Base-by-base conservation (phyloP, 2,888 invertebrate species). In the Oxytorus armatus region DNA sequence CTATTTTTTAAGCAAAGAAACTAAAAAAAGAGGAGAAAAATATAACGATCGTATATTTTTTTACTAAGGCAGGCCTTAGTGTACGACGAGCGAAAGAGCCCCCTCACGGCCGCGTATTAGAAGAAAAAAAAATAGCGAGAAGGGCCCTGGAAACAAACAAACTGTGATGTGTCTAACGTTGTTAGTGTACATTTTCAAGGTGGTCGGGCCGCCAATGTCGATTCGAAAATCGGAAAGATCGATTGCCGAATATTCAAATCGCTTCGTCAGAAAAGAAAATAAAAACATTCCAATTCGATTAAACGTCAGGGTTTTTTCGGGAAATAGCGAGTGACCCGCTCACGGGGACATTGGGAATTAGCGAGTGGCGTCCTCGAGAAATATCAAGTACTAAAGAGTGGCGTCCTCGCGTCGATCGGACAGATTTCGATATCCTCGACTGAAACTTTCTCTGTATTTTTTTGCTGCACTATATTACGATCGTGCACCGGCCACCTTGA, bases 21-120 rank as follows among this genome's bases (percentile, higher is more conserved):
- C n/a, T 23, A 72, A 39, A 21, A 47, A 65, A 63, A 63, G 23
- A 16, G n/a, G 14, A 39, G 29, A 57, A 36, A 53, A 74, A 55
- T 44, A 74, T 89, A 86, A 88, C 91, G 89, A 90, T 89, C 89
- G 90, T 91, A 90, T 92, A 92, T 92, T 91, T 92, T 92, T 92
- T 85, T 90, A 91, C 91, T 91, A 91, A 91, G 92, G 91, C 91
- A 91, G 91, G 91, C 91, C 91, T 91, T 91, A 91, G 91, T 89
- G 76, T 77, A 73, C 77, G 85, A 86, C 74, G 79, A 83, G 74
- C 70, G 68, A 63, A 78, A 63, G 80, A 72, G 76, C 70, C 73
- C 80, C 77, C 69, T 77, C 73, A 65, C 39, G 68, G 68, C 74
- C 33, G 59, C 68, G 78, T 77, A 69, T 72, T 69, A 75, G 77